A percentile compares a stretch with the other conserved stretches of the same genome.
Conservation (phyloP, 2,113 vertebrate genomes). For the Rhea americana region DNA sequence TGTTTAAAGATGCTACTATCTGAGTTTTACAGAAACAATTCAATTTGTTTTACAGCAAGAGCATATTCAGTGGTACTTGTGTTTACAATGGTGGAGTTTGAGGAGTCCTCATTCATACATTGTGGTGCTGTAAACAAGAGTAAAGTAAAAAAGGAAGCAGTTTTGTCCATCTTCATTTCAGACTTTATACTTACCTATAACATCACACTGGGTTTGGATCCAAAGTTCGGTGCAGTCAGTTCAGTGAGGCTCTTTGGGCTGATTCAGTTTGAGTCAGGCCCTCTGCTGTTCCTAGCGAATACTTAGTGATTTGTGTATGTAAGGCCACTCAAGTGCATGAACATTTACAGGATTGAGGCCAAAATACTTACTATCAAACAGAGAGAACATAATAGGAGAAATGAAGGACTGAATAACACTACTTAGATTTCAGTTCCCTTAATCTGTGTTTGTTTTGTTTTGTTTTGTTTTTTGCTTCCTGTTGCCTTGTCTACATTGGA, state of each 20-base stretch:
- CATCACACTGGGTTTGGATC: neutral
- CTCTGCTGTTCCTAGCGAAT: neutral
- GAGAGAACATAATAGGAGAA: neutral
- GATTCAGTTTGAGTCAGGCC: neutral
- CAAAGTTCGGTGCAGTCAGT: neutral
- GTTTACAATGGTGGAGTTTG: neutral
- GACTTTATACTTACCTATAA: neutral
- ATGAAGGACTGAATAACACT: neutral
- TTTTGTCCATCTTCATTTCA: neutral
- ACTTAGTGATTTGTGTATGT: neutral
- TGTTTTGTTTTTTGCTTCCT: neutral
- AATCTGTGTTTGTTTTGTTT: neutral
- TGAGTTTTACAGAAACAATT: neutral
- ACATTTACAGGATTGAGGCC: neutral
- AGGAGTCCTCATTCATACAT: neutral
- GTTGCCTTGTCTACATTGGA: neutral
- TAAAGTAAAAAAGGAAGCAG: neutral
- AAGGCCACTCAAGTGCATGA: neutral
- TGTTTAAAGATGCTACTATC: neutral
- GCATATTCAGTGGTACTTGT: neutral
- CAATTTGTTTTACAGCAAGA: neutral
- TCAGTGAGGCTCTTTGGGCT: neutral
- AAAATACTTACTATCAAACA: neutral
- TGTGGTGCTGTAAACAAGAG: neutral
- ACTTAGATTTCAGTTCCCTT: neutral